Conservation (phyloP, 2,797 vertebrate species). For the Odontamblyopus rebecca region DNA sequence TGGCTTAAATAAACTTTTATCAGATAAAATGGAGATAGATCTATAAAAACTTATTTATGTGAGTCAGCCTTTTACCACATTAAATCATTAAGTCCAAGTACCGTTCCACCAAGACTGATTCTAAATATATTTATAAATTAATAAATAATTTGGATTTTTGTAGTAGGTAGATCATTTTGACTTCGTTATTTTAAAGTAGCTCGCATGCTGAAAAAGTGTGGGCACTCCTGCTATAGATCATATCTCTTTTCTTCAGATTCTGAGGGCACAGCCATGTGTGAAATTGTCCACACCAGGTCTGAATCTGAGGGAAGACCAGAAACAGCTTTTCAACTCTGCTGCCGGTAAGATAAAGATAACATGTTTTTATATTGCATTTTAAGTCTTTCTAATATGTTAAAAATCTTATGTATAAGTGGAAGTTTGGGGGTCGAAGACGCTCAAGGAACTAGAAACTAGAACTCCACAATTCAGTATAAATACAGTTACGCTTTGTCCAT, state of each 20-base stretch:
- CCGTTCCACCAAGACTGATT: no score
- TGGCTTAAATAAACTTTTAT: no score
- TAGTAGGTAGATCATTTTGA: no score
- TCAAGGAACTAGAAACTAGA: background rate
- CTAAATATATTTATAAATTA: no score
- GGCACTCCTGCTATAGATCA: background rate
- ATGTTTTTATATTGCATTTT: background rate
- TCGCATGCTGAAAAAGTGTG: no score
- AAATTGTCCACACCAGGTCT: constrained; percentile 91
- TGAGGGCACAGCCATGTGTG: constrained; percentile 87
- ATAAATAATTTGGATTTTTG: no score
- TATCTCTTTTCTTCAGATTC: constrained; percentile 77
- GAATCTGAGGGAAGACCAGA: constrained; percentile 96
- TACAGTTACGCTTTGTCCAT: background rate
- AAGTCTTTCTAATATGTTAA: background rate
- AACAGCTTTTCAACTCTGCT: constrained; percentile 92
- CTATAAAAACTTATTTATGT: no score
- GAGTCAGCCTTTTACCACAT: no score
- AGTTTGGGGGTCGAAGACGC: background rate
- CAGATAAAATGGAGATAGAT: no score
- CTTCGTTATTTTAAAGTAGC: no score
- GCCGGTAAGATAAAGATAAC: constrained; percentile 77
- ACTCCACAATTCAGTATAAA: background rate
- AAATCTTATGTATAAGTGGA: background rate
- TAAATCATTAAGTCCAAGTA: no score